Evolutionary conservation across 2,888 invertebrate species (phyloP).

Genomic region (Linnaemya tessellans): DNA sequence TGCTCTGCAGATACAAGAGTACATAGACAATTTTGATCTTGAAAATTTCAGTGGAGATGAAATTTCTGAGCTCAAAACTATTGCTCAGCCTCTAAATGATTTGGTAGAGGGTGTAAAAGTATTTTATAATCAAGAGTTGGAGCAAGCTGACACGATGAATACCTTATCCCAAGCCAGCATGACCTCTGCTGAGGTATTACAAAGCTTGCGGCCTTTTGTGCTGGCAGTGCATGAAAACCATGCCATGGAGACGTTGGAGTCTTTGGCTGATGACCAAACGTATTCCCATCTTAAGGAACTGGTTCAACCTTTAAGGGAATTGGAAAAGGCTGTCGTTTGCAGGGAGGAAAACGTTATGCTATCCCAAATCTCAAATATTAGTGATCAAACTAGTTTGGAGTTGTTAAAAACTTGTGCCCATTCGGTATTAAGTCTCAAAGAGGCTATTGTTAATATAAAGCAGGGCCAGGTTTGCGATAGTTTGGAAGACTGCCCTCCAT

Average conservation of each 20-base stretch:
- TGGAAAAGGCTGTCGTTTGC: slow-evolving; percentile 79
- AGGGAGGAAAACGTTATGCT: slow-evolving; percentile 80
- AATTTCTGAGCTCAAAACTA: slow-evolving; percentile 75
- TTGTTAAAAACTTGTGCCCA: slow-evolving; percentile 74
- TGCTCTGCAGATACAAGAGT: slow-evolving; percentile 79
- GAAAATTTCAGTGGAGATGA: slow-evolving; percentile 74
- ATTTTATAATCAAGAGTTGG: slow-evolving; percentile 76
- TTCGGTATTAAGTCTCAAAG: slow-evolving; percentile 75
- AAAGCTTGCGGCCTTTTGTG: slow-evolving; percentile 75
- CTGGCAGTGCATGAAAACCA: slow-evolving; percentile 76
- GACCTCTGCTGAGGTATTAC: slow-evolving; percentile 72
- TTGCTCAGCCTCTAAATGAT: slow-evolving; percentile 79
- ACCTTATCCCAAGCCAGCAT: slow-evolving; percentile 68
- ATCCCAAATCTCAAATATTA: slow-evolving; percentile 74
- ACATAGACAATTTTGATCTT: slow-evolving; percentile 74
- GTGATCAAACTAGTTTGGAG: slow-evolving; percentile 70
- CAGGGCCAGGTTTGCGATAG: slow-evolving; percentile 72
- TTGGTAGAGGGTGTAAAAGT: slow-evolving; percentile 76
- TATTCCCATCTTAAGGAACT: slow-evolving; percentile 79
- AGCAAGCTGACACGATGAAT: slow-evolving; percentile 73
- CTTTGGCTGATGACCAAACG: slow-evolving; percentile 70
- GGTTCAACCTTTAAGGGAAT: slow-evolving; percentile 80
- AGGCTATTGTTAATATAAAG: slow-evolving; percentile 76
- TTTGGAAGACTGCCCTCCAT: slow-evolving; percentile 73
- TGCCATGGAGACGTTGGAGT: slow-evolving; percentile 76